Base-by-base conservation (phyloP, 2,888 invertebrate genomes). In the Stictocephala bisonia region DNA sequence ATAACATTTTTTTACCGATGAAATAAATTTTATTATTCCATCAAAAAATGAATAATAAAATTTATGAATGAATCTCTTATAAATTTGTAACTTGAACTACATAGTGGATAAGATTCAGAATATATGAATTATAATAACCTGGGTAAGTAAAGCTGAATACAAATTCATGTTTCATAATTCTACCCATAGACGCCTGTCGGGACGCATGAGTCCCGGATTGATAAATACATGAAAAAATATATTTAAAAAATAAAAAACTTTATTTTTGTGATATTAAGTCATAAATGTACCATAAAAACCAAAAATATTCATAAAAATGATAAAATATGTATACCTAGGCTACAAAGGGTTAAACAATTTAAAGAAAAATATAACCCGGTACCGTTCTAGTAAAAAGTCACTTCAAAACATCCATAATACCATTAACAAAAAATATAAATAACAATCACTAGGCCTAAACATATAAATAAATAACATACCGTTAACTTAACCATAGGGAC, bases 121-220 rank as follows among this genome's bases (percentile, higher is more conserved):
- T 44, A 9, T 44, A 44, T 44, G 44, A 44, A 44, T 44, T 44
- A 44, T 44, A 11, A 44, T 44, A 44, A 44, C 44, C 44, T 44
- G 20, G 44, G 44, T 44, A 44, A 44, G 44, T 44, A 44, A 44
- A 44, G 44, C 44, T 44, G 44, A n/a, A 11, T 44, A 6, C 44
- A 44, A 44, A 44, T 44, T 44, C 44, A 44, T 44, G 44, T 44
- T 44, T 44, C 44, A 44, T 44, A 44, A 18, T 44, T 44, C 44
- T 44, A 44, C 44, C 44, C 11, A 11, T 44, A 44, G 44, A 44
- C 4, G 44, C n/a, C n/a, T n/a, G n/a, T n/a, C n/a, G n/a, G n/a
- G n/a, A n/a, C n/a, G n/a, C n/a, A n/a, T n/a, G n/a, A 44, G 44
- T 44, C 44, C 44, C 44, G 9, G 44, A 44, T 44, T 44, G 44